These are phyloP conservation scores for Tichodroma muraria DNA, from an alignment of 2,113 vertebrate species.

Conservation along the genomic window DNA sequence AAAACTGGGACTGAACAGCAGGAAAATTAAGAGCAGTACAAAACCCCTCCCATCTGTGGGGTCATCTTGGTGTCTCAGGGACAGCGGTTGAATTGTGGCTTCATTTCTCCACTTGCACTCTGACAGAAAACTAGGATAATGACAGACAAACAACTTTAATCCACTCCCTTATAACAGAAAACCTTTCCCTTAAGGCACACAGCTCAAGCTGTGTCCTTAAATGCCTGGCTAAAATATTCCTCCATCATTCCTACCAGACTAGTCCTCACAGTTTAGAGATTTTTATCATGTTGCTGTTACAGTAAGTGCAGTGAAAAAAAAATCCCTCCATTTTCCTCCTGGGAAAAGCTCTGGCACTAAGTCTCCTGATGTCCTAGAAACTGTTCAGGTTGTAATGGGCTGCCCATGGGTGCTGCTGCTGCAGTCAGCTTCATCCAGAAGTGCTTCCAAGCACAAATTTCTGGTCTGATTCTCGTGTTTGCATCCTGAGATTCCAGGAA, in stretches of 20 bases:
- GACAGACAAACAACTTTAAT: neutral
- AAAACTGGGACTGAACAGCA: neutral
- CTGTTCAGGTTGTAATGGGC: neutral
- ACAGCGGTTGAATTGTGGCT: neutral
- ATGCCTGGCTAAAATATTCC: neutral
- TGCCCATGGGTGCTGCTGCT: neutral
- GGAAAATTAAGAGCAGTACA: neutral
- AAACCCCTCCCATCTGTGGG: neutral
- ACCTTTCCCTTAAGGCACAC: neutral
- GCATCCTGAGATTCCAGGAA: neutral
- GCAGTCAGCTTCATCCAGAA: neutral
- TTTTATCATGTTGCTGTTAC: neutral
- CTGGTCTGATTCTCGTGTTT: fast-evolving
- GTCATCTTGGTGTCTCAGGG: neutral
- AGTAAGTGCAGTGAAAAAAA: neutral
- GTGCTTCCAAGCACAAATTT: neutral
- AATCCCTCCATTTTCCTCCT: neutral
- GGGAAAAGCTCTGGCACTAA: neutral
- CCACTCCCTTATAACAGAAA: neutral
- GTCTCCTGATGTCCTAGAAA: neutral
- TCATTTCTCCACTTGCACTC: neutral
- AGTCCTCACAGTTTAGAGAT: neutral
- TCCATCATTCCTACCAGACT: neutral
- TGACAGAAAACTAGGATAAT: neutral
- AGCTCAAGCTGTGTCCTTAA: neutral